Conservation (phyloP, 1,140 invertebrate genomes). For the Aphidius gifuensis region DNA sequence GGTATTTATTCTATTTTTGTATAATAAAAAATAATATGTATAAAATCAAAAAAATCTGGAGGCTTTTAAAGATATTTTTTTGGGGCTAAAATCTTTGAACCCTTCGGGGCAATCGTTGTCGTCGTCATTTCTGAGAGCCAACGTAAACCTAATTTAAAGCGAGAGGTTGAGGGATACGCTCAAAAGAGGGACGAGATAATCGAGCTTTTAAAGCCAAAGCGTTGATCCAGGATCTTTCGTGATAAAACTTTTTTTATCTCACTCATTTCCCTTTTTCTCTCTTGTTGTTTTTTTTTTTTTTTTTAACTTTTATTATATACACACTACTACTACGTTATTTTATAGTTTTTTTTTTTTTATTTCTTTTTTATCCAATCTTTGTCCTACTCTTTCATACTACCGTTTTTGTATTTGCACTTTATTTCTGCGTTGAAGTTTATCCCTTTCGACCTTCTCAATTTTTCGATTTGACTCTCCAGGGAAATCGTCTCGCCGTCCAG, state of each 20-base stretch:
- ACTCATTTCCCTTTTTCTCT: constrained; percentile 3
- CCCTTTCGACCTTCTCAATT: constrained; percentile 9
- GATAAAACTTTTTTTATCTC: background rate
- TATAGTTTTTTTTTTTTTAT: background rate
- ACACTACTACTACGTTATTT: constrained; percentile 8
- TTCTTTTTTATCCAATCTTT: background rate
- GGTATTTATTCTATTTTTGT: no score
- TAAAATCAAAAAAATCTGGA: constrained; percentile 18
- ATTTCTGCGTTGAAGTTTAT: background rate
- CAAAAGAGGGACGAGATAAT: constrained; percentile 15
- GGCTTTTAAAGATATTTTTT: constrained; percentile 7
- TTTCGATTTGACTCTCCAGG: constrained; percentile 18
- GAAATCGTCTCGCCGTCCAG: constrained; percentile 20
- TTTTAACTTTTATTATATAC: constrained; percentile 2
- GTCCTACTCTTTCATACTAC: background rate
- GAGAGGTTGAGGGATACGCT: background rate
- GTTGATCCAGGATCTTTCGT: constrained; percentile 17
- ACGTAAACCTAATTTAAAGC: constrained; percentile 22
- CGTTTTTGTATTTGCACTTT: background rate
- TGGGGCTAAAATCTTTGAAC: constrained; percentile 10
- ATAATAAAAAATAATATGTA: background rate
- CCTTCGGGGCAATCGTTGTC: constrained; percentile 11
- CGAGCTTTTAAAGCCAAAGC: constrained; percentile 23
- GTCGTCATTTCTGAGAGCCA: constrained; percentile 2
- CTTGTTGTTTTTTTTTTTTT: background rate